Evolutionary conservation across 1,140 invertebrate species (phyloP), one percentile per base, ranked within the genome.

Genomic region (Drosophila tani): DNA sequence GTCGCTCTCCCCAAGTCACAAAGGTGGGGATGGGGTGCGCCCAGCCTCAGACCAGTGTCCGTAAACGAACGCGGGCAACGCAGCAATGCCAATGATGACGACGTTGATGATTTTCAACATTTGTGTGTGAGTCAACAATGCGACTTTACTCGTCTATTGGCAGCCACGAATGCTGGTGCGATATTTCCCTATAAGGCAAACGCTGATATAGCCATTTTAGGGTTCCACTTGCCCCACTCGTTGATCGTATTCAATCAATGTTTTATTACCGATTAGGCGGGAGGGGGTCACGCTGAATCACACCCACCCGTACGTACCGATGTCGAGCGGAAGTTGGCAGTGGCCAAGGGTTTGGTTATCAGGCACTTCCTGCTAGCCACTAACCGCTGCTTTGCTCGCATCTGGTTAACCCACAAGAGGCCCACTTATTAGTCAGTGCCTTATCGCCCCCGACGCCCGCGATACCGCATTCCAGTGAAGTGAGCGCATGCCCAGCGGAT

Each of bases 161-260:
- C 45, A 41, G 35, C 24, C 24, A 56, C 64, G 17, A 38, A 11
- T 51, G 50, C 29, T 53, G 51, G 57, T 66, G 55, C 35, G 55
- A 45, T 56, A 56, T 63, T 57, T 56, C 75, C 75, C 43, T 77
- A 68, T 68, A 77, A 77, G 75, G 75, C 24, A 77, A 56, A 57
- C 27, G 38, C 53, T 41, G 62, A 12, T 40, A 32, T 38, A 41
- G 45, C 32, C 53, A 24, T 53, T 63, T 53, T 41, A 40, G 69
- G 19, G 32, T 62, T 55, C 27, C 47, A 40, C 38, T 11, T 43
- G 45, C 43, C 24, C 24, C 32, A 27, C 41, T 56, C n/a, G n/a
- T 12, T 15, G 21, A 41, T 40, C 29, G 63, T 32, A 77, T 66
- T 77, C 63, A 67, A 77, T 77, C 75, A 60, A 68, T 43, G 56